Conservation (phyloP, 2,888 invertebrate species). For the Cheilosia vulpina region DNA sequence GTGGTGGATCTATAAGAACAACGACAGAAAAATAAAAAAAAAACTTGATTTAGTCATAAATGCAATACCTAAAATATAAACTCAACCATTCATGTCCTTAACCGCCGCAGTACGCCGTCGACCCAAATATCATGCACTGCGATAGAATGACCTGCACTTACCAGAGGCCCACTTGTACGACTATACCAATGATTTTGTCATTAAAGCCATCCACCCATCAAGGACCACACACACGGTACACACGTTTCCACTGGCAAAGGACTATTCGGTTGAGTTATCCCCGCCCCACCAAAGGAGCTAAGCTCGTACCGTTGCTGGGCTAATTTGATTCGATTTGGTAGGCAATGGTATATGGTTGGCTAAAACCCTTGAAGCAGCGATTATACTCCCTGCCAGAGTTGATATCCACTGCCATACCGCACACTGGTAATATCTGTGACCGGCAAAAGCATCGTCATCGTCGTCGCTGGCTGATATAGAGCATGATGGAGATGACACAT, state of each 20-base stretch:
- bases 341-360: not conserved
- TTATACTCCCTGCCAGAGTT: slow-evolving; percentile 24
- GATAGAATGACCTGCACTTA: slow-evolving; percentile 27
- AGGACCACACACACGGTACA: not conserved
- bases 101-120: slow-evolving; percentile 14
- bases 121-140: slow-evolving; percentile 22
- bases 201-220: slow-evolving; percentile 6
- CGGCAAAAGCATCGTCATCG: slow-evolving; percentile 1
- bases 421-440: slow-evolving; percentile 29
- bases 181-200: slow-evolving; percentile 55
- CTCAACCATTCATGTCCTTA: not conserved
- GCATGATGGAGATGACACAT: slow-evolving; percentile 43
- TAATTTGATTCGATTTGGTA: slow-evolving; percentile 62
- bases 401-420: slow-evolving; percentile 21
- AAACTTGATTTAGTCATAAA: slow-evolving; percentile 54
- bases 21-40: slow-evolving; percentile 13
- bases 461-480: slow-evolving; percentile 1
- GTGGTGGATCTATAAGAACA: slow-evolving; percentile 90
- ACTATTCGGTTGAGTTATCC: slow-evolving; percentile 31
- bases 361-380: slow-evolving; percentile 15
- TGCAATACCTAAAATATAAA: slow-evolving; percentile 40
- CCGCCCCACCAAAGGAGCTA: not conserved
- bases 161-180: not conserved
- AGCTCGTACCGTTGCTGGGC: slow-evolving; percentile 41
- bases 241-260: not conserved